These are phyloP conservation scores for Drosophila niveifrons DNA, from an alignment of 2,888 invertebrate species.

Conservation along the genomic window DNA sequence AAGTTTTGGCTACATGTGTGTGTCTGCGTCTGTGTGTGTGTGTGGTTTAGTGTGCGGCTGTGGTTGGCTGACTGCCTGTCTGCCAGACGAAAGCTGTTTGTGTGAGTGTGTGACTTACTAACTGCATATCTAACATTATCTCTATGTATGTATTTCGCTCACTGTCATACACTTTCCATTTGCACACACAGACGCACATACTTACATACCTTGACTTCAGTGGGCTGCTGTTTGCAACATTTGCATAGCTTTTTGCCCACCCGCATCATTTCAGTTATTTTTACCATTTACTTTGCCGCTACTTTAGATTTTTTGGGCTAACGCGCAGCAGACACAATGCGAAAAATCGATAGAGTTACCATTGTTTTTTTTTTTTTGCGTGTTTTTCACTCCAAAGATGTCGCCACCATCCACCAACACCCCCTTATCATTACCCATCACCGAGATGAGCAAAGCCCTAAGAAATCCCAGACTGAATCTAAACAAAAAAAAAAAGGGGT, in stretches of 20 bases:
- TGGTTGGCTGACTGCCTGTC: slow-evolving; percentile 66
- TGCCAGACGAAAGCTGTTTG: slow-evolving; percentile 58
- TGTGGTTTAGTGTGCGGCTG: slow-evolving; percentile 45
- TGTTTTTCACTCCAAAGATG: slow-evolving; percentile 52
- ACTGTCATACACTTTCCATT: slow-evolving; percentile 73
- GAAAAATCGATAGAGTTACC: slow-evolving; percentile 78
- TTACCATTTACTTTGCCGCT: slow-evolving; percentile 54
- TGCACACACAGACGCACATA: slow-evolving; percentile 46
- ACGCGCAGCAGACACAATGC: slow-evolving; percentile 77
- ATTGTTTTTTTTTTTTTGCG: slow-evolving; percentile 51
- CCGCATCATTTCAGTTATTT: slow-evolving; percentile 50
- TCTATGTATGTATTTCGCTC: slow-evolving; percentile 31
- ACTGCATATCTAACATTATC: slow-evolving; percentile 66
- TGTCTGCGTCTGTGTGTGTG: slow-evolving; percentile 14
- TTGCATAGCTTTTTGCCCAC: slow-evolving; percentile 77
- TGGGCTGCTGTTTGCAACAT: slow-evolving; percentile 64
- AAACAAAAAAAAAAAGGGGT: slow-evolving; percentile 49
- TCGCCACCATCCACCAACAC: slow-evolving; percentile 51
- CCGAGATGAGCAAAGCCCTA: slow-evolving; percentile 18
- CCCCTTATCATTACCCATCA: slow-evolving; percentile 14
- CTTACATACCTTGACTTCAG: slow-evolving; percentile 37
- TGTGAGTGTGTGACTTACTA: slow-evolving; percentile 55
- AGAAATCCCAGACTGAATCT: slow-evolving; percentile 36
- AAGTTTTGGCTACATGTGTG: slow-evolving; percentile 56
- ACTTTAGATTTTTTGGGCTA: slow-evolving; percentile 78